A percentile compares a stretch with the other conserved stretches of the same genome.
These are phyloP conservation scores for Halcyon smyrnensis DNA, from an alignment of 2,797 vertebrate species.

Conservation along the genomic window DNA sequence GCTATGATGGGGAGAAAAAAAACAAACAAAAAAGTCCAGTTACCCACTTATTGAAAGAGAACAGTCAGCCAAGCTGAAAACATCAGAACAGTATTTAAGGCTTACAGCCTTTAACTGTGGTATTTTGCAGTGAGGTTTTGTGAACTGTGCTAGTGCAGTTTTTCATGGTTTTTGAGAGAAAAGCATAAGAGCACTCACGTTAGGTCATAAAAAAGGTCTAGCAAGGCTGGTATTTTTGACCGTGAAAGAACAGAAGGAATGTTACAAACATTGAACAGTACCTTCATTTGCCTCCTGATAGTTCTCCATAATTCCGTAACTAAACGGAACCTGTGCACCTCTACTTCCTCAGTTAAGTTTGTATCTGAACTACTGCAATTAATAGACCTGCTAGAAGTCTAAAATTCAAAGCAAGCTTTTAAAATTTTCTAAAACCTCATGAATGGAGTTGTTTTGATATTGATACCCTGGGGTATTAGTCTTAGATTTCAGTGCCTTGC, in stretches of 20 bases:
- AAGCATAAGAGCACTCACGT: fast-evolving
- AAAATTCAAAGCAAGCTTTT: not conserved
- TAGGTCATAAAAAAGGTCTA: not conserved
- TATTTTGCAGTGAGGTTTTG: not conserved
- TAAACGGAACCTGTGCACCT: fast-evolving
- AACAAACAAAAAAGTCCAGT: not conserved
- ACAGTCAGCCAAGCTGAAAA: not conserved
- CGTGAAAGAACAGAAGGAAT: not conserved
- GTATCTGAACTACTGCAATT: not conserved
- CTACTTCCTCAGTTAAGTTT: not conserved
- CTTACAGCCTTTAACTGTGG: not conserved
- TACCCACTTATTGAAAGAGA: not conserved
- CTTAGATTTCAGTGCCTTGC: not conserved
- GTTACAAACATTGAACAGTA: not conserved
- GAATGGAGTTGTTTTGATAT: not conserved
- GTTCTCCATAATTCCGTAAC: not conserved
- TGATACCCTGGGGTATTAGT: not conserved
- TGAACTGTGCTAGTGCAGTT: not conserved
- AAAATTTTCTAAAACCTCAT: not conserved
- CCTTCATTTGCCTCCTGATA: not conserved
- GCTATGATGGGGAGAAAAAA: not conserved
- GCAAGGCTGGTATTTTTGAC: not conserved
- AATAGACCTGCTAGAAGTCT: not conserved
- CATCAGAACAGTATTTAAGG: not conserved
- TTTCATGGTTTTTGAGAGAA: not conserved